Evolutionary conservation across 1,140 invertebrate species (phyloP), one percentile per base, ranked within the genome.

Genomic region (Scaptodrosophila lebanonensis): DNA sequence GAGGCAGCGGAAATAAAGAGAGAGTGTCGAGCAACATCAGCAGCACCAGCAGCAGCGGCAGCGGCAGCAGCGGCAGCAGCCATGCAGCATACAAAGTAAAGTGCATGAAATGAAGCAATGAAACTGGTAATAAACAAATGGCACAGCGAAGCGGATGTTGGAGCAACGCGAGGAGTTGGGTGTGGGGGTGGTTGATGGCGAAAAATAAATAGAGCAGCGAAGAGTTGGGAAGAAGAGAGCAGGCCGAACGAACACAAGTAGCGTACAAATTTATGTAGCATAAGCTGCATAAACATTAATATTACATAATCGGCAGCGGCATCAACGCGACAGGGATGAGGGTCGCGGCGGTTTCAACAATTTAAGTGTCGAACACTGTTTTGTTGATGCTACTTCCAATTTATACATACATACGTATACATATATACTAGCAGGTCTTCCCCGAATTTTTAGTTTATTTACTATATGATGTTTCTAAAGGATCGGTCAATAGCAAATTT

Each of bases 361-460:
- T 79, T 73, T 82, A 79, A 82, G 75, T 73, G 73, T 79, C 72
- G 73, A 77, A n/a, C n/a, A n/a, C n/a, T n/a, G n/a, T n/a, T n/a
- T n/a, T n/a, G n/a, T n/a, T n/a, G n/a, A n/a, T n/a, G n/a, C n/a
- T n/a, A n/a, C n/a, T n/a, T n/a, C n/a, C n/a, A n/a, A n/a, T n/a
- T n/a, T n/a, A n/a, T n/a, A n/a, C n/a, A n/a, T n/a, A n/a, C n/a
- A n/a, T n/a, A n/a, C n/a, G n/a, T n/a, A n/a, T n/a, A n/a, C n/a
- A n/a, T n/a, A n/a, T n/a, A n/a, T n/a, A n/a, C n/a, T n/a, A n/a
- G n/a, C n/a, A n/a, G n/a, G n/a, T n/a, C n/a, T n/a, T n/a, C n/a
- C n/a, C n/a, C n/a, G n/a, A n/a, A n/a, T n/a, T n/a, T n/a, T n/a
- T n/a, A n/a, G n/a, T n/a, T n/a, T n/a, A n/a, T n/a, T n/a, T n/a